Base-by-base conservation (phyloP, 2,113 vertebrate genomes). In the Pandion haliaetus region DNA sequence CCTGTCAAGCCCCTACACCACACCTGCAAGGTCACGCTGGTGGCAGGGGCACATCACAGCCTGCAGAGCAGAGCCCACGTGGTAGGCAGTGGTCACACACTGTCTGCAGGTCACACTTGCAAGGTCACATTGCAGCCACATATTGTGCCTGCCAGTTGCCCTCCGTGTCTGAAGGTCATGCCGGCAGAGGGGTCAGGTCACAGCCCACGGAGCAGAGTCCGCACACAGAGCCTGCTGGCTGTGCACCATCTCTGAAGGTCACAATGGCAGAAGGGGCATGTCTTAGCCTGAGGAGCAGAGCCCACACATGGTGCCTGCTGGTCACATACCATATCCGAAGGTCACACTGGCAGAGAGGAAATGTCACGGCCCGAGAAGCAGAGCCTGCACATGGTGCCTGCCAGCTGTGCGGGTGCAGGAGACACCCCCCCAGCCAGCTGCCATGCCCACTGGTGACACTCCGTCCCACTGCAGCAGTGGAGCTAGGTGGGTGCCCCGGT, bases 391-490 rank as follows among this genome's bases (percentile, higher is more conserved):
- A 5, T 1, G 1, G 7, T 5, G 44, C 11, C 10, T 12, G 66
- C 15, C 17, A 31, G 2, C 9, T 2, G 12, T 1, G 4, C 3
- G 11, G 26, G 19, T 4, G 44, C 85, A 61, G 14, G 57, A 32
- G 19, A 3, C 24, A 2, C 1, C 11, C 7, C 7, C 23, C 11
- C 44, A 12, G 58, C 32, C 52, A 6, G 7, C 49, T 11, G 49
- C 62, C 26, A 2, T 26, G 26, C 4, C 34, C 12, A 3, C 17
- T 1, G 17, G 31, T 18, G n/a, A 36, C 40, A 3, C 28, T 20
- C 40, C 2, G 0, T 52, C 32, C 32, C 1, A 0, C 7, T 0
- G 3, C 20, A 17, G 26, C 26, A 0, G 29, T 0, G 32, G 8
- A 8, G 59, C 61, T 1, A 10, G 1, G 14, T 2, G 44, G 21